Percentiles rank a stretch among this genome's conserved stretches.
These are phyloP conservation scores for Platerodrilus igneus DNA, from an alignment of 2,888 invertebrate genomes.

Conservation along the genomic window DNA sequence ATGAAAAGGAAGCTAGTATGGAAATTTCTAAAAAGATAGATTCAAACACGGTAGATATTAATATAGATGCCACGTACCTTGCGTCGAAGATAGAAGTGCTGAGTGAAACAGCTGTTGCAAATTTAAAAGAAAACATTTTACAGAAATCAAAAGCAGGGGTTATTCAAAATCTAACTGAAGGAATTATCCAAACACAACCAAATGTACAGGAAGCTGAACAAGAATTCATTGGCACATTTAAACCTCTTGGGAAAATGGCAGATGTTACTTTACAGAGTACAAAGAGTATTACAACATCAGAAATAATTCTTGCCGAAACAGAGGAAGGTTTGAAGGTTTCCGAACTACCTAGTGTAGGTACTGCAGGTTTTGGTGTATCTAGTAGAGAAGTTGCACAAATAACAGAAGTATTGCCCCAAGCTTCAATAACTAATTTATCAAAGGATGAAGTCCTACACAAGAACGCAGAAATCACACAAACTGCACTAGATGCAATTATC, in stretches of 20 bases:
- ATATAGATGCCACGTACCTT: constrained; percentile 1
- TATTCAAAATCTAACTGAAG: constrained; percentile 36
- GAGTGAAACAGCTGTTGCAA: constrained; percentile 9
- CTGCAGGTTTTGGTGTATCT: constrained; percentile 36
- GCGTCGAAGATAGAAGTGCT: constrained; percentile 44
- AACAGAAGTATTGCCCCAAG: constrained; percentile 18
- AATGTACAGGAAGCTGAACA: constrained; percentile 42
- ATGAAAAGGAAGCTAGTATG: constrained; percentile 20
- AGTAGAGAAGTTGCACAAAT: constrained; percentile 38
- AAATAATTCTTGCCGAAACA: constrained; percentile 51
- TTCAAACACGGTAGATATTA: neutral
- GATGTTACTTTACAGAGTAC: constrained; percentile 44
- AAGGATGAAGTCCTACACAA: constrained; percentile 9
- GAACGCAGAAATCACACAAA: constrained; percentile 34
- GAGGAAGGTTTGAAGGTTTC: constrained; percentile 44
- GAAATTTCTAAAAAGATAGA: constrained; percentile 6
- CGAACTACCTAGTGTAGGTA: constrained; percentile 36
- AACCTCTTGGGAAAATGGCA: constrained; percentile 24
- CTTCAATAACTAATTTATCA: constrained; percentile 7
- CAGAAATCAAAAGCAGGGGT: constrained; percentile 36
- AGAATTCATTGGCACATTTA: constrained; percentile 8
- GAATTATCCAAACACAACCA: constrained; percentile 38
- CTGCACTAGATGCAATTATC: constrained; percentile 38
- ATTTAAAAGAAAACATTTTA: constrained; percentile 12
- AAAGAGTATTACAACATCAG: constrained; percentile 47